phyloP scores from a whole-genome alignment of 2,113 vertebrate species.

The Sorex fumeus region DNA sequence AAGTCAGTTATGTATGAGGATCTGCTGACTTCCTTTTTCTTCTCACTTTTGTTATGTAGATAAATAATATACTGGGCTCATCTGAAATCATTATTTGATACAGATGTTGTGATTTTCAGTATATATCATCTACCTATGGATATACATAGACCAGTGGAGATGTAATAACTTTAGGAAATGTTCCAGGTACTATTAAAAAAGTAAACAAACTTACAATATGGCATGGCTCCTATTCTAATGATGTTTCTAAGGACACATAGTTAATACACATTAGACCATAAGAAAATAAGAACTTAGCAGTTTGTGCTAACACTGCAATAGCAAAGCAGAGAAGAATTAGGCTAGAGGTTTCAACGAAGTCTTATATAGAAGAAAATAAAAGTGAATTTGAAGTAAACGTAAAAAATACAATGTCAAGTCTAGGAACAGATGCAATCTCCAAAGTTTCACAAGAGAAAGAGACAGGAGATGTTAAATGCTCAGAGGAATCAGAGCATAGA shows the following conservation, averaged over 20 bases:
- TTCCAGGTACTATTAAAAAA: background rate
- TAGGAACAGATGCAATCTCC: background rate
- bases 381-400: slow-evolving; percentile 7
- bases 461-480: background rate
- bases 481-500: background rate
- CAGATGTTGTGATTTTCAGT: slow-evolving; percentile 16
- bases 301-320: background rate
- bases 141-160: background rate
- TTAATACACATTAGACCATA: background rate
- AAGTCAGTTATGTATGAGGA: background rate
- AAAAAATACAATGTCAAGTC: slow-evolving; percentile 22
- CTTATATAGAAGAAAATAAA: background rate
- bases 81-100: slow-evolving; percentile 46
- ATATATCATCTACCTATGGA: background rate
- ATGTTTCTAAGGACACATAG: background rate
- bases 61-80: background rate
- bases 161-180: slow-evolving; percentile 37
- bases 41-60: slow-evolving; percentile 18
- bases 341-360: background rate
- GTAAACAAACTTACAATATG: background rate
- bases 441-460: background rate
- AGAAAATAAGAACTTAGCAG: background rate
- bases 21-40: background rate
- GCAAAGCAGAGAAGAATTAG: slow-evolving; percentile 35
- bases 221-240: background rate